phyloP scores from a whole-genome alignment of 2,113 vertebrate species.

The Osmerus eperlanus region DNA sequence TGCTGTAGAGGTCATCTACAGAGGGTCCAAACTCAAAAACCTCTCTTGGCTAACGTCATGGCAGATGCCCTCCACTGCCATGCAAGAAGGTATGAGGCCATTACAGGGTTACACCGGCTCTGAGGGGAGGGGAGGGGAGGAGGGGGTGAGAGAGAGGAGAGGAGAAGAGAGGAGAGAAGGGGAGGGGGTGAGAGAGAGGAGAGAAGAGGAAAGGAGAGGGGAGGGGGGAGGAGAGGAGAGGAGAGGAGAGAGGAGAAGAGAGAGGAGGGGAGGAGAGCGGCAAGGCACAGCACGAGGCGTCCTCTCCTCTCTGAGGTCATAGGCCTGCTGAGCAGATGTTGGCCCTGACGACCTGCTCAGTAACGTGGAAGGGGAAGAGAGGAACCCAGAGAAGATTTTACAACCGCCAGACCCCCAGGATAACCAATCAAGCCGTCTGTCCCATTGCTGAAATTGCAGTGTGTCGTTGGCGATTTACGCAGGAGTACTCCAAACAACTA shows the following conservation, averaged over 20 bases:
- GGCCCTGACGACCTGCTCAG: constrained; percentile 35
- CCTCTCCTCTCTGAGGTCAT: constrained; percentile 41
- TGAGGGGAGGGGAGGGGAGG: background rate
- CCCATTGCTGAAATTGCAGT: constrained; percentile 33
- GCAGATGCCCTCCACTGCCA: too few relatives aligned
- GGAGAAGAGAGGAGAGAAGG: background rate
- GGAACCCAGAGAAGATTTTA: constrained; percentile 24
- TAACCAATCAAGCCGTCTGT: constrained; percentile 29
- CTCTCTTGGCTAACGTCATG: too few relatives aligned
- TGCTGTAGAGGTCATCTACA: too few relatives aligned
- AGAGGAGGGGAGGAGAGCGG: constrained; percentile 9
- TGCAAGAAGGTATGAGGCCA: too few relatives aligned
- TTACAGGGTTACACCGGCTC: too few relatives aligned
- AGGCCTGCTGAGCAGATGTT: constrained; percentile 63
- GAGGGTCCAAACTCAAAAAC: too few relatives aligned
- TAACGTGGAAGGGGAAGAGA: constrained; percentile 22
- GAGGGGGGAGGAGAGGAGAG: constrained; percentile 12
- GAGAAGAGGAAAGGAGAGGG: constrained; percentile 4
- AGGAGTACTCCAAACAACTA: constrained; percentile 24
- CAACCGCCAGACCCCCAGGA: constrained; percentile 33
- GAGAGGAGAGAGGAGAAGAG: constrained; percentile 10
- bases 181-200: background rate
- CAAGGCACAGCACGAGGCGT: background rate
- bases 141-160: background rate
- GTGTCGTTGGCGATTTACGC: constrained; percentile 29